Conservation (phyloP, 1,140 invertebrate genomes). For the Dreissena rostriformis region DNA sequence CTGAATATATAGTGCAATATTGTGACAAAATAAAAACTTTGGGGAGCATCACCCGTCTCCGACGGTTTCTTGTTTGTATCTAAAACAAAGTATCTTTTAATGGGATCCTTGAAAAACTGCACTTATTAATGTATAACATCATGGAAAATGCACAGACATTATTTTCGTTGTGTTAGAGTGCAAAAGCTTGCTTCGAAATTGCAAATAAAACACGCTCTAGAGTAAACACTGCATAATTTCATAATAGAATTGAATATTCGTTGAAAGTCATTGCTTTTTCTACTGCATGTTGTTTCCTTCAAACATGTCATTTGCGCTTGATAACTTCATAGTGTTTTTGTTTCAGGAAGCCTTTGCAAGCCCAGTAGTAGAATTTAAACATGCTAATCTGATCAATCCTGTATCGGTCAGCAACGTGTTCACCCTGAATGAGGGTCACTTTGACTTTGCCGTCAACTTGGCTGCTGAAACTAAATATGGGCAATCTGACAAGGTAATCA, state of each 20-base stretch:
- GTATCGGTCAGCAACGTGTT: slow-evolving; percentile 86
- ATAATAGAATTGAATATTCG: background rate
- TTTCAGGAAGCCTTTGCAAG: slow-evolving; percentile 85
- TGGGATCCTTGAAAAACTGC: too few species aligned
- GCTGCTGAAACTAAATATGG: slow-evolving; percentile 94
- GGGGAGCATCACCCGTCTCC: too few species aligned
- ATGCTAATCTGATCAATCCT: slow-evolving; percentile 94
- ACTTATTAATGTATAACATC: too few species aligned
- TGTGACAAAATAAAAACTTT: too few species aligned
- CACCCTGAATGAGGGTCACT: slow-evolving; percentile 83
- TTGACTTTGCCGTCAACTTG: slow-evolving; percentile 93
- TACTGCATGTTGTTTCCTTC: background rate
- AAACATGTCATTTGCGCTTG: background rate
- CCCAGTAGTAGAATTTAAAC: slow-evolving; percentile 92
- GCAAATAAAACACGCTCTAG: background rate
- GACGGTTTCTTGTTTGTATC: too few species aligned
- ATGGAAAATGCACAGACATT: too few species aligned
- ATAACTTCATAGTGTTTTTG: slow-evolving; percentile 25
- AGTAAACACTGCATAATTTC: background rate
- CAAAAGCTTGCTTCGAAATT: background rate
- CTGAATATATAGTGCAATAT: too few species aligned
- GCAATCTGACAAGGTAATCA: slow-evolving; percentile 88
- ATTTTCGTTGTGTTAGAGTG: background rate
- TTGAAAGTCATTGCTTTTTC: background rate
- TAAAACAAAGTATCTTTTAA: too few species aligned